Evolutionary conservation across 2,113 vertebrate species (phyloP).

Genomic region (Eudyptes chrysolophus): DNA sequence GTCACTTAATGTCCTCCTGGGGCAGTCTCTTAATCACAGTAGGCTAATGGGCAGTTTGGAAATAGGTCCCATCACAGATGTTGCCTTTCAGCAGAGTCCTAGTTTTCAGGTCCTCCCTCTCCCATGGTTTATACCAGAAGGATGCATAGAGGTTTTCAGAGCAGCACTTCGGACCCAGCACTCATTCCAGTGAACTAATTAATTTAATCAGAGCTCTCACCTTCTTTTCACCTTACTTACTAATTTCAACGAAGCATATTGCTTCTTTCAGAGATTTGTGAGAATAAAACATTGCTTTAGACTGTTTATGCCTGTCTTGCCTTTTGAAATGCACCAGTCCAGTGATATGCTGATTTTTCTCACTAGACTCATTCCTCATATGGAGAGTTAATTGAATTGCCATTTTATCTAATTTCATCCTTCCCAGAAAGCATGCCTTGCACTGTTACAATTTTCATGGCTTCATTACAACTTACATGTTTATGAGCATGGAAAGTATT

Average conservation of each 20-base stretch:
- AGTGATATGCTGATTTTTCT: background rate
- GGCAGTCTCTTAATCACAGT: background rate
- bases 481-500: background rate
- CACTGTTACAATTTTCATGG: background rate
- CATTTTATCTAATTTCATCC: conserved; percentile 30
- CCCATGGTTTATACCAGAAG: background rate
- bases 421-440: background rate
- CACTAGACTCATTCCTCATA: background rate
- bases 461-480: background rate
- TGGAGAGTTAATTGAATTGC: conserved; percentile 45
- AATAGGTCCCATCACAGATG: background rate
- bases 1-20: background rate
- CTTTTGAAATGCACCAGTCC: background rate
- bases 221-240: conserved; percentile 1
- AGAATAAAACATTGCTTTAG: background rate
- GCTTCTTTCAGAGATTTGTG: background rate
- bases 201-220: conserved; percentile 12
- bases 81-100: background rate
- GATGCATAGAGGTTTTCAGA: background rate
- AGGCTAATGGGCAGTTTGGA: background rate
- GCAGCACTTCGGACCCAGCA: background rate
- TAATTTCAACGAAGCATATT: background rate
- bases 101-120: background rate
- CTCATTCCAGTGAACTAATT: background rate
- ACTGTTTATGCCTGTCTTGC: background rate